These are phyloP conservation scores for Polyodon spathula DNA, from an alignment of 2,113 vertebrate genomes.

Conservation along the genomic window DNA sequence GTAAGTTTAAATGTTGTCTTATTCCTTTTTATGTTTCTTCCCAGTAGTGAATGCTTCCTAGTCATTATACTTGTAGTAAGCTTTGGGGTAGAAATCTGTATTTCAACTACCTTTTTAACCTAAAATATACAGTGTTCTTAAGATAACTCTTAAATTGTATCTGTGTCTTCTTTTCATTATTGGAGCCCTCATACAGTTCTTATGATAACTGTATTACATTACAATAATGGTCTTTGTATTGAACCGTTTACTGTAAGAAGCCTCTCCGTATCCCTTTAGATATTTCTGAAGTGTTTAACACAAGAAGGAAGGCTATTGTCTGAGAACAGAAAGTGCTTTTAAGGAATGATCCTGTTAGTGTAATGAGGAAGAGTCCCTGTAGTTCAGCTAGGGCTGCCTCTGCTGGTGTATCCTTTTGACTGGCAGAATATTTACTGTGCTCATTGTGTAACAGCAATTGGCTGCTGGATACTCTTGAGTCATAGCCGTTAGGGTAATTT, in stretches of 20 bases:
- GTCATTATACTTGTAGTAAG: neutral
- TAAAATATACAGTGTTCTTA: constrained; percentile 16
- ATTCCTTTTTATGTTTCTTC: neutral
- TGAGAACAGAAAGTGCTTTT: constrained; percentile 25
- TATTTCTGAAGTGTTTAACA: constrained; percentile 58
- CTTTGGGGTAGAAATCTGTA: neutral
- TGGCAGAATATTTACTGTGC: neutral
- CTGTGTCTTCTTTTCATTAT: constrained; percentile 47
- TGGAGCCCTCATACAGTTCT: constrained; percentile 50
- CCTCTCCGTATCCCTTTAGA: constrained; percentile 60
- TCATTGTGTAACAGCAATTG: neutral
- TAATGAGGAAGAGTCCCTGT: neutral
- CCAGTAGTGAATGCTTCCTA: constrained; percentile 1
- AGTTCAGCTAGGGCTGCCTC: no score
- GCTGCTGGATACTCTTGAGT: neutral
- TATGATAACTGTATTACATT: no score
- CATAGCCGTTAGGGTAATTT: neutral
- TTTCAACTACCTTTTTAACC: neutral
- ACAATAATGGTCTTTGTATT: constrained; percentile 61
- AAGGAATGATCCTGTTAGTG: neutral
- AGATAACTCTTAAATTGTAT: constrained; percentile 39
- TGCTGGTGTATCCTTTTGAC: no score
- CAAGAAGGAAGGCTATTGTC: constrained; percentile 55
- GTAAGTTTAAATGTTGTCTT: neutral
- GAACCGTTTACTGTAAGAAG: constrained; percentile 57